These are phyloP conservation scores for Scomber japonicus DNA, from an alignment of 2,113 vertebrate genomes.

Conservation along the genomic window DNA sequence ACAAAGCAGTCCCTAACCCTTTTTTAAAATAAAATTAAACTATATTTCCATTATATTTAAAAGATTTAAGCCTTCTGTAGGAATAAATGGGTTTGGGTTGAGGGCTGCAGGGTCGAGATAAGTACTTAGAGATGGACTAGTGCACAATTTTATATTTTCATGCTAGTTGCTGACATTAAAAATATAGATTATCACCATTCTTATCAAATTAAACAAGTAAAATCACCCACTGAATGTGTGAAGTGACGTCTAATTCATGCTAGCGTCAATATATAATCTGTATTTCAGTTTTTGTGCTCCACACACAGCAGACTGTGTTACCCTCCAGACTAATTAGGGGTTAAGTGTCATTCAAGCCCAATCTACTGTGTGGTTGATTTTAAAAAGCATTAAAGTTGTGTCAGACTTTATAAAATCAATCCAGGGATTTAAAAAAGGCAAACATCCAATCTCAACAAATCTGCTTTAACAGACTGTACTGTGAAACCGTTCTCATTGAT, in stretches of 20 bases:
- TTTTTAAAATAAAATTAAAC: too few relatives aligned
- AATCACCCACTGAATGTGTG: too few relatives aligned
- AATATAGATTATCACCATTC: too few relatives aligned
- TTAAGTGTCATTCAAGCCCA: constrained; percentile 20
- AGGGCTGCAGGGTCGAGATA: too few relatives aligned
- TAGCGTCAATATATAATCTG: not conserved
- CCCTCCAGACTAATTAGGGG: not conserved
- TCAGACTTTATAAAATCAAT: constrained; percentile 44
- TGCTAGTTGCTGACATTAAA: too few relatives aligned
- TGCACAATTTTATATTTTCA: too few relatives aligned
- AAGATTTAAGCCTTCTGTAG: not conserved
- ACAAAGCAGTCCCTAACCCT: too few relatives aligned
- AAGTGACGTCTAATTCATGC: too few relatives aligned
- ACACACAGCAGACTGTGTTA: not conserved
- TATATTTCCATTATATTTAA: too few relatives aligned
- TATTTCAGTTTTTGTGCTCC: not conserved
- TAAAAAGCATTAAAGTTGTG: constrained; percentile 15
- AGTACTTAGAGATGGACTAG: not conserved
- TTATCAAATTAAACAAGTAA: too few relatives aligned
- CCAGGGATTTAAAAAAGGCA: constrained; percentile 33
- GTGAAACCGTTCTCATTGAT: constrained; percentile 47
- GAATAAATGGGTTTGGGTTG: not conserved
- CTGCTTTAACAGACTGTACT: constrained; percentile 21
- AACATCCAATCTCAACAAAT: constrained; percentile 48
- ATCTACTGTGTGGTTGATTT: constrained; percentile 1